Evolutionary conservation across 1,140 invertebrate species (phyloP), one percentile per base, ranked within the genome.

Genomic region (Penaeus vannamei): DNA sequence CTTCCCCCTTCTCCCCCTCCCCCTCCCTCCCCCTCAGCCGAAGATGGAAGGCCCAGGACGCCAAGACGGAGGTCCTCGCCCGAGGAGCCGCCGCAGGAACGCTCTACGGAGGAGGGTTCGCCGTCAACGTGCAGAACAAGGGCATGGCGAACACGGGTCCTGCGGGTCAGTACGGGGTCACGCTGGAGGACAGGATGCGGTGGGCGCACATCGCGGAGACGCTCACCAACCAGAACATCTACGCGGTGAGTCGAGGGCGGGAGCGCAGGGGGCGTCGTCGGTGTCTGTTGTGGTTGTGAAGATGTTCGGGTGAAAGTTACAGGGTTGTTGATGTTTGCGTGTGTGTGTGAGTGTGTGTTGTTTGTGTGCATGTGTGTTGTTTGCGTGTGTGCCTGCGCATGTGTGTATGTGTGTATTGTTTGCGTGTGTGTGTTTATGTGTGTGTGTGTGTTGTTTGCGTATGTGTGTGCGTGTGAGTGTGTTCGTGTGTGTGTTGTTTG

Each of bases 201-300:
- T 97, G 97, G 96, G 96, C 96, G 0, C 96, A 97, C 91, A 96
- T 97, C 59, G 95, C 96, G 3, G 97, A 97, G 91, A 91, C 92
- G 10, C 96, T 96, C 2, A 95, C 96, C 0, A 95, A 96, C 88
- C 92, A 93, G 29, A 97, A 97, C 93, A 95, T 97, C 92, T 97
- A 97, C 92, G 96, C 96, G 26, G 91, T 91, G 84, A 91, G 91
- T 88, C 12, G 53, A 12, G 53, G 42, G 3, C 10, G 3, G 3
- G 3, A 10, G 42, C 10, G 42, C 3, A 3, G 3, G 3, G 3
- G 3, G 3, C 10, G 42, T 3, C 10, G 10, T 46, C 42, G 10
- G 42, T 46, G 10, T 46, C 10, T 46, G 42, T 46, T 46, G 42
- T 46, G 3, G 42, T 46, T 46, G 42, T 46, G 10, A 46, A 10